phyloP scores from a whole-genome alignment of 2,797 vertebrate genomes.

The Artibeus lituratus region DNA sequence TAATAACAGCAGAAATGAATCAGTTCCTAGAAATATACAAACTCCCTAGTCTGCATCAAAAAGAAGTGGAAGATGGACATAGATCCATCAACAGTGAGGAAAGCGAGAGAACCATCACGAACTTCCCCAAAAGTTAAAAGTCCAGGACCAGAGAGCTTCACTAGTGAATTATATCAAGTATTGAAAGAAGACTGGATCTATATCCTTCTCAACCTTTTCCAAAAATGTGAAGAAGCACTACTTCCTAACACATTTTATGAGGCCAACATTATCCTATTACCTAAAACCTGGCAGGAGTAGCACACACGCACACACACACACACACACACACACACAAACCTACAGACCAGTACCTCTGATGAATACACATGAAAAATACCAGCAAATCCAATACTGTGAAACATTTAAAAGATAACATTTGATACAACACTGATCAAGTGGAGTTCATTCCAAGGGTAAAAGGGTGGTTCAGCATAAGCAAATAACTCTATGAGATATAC shows the following conservation, averaged over 20 bases:
- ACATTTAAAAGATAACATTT: background rate
- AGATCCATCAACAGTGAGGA: background rate
- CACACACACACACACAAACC: too few relatives aligned
- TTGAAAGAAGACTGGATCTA: background rate
- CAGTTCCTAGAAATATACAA: background rate
- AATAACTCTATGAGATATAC: background rate
- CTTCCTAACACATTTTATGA: background rate
- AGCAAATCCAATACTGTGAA: background rate
- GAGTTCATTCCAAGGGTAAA: background rate
- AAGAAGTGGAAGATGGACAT: background rate
- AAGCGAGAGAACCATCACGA: background rate
- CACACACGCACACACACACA: too few relatives aligned
- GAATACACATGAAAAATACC: background rate
- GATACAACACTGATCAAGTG: background rate
- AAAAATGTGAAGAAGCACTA: background rate
- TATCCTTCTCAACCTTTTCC: background rate
- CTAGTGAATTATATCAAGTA: background rate
- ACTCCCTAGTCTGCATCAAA: background rate
- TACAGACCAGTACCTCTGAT: background rate
- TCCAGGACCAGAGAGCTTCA: background rate
- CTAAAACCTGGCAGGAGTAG: background rate
- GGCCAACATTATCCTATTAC: background rate
- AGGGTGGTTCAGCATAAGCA: background rate
- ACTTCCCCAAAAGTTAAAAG: background rate
- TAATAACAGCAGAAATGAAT: background rate